Percentiles rank a stretch among this genome's conserved stretches.
Conservation (phyloP, 2,888 invertebrate genomes). For the Branchellion lobata region DNA sequence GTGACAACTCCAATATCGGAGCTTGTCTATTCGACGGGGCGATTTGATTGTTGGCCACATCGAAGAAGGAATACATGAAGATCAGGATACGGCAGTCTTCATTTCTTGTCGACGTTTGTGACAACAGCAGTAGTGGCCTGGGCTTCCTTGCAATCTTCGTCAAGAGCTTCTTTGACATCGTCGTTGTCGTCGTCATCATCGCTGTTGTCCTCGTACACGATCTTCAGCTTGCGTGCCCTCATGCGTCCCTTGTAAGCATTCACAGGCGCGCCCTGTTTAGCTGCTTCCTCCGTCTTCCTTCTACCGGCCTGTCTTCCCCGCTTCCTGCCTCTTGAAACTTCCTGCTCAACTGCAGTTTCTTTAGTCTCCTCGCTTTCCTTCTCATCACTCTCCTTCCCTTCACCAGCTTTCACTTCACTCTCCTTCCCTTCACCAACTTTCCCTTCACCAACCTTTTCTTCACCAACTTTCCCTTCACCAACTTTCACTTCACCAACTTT, state of each 20-base stretch:
- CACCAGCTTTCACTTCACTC: neutral
- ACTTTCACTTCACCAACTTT: neutral
- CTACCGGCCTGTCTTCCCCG: neutral
- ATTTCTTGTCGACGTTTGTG: too few species aligned
- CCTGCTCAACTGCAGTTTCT: too few species aligned
- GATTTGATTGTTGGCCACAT: too few species aligned
- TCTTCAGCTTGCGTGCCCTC: neutral
- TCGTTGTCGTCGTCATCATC: constrained; percentile 8
- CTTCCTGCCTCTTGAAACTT: neutral
- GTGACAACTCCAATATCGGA: too few species aligned
- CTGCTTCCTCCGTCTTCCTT: neutral
- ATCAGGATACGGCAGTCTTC: too few species aligned
- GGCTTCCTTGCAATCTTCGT: too few species aligned
- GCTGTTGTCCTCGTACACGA: neutral
- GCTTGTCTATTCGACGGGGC: too few species aligned
- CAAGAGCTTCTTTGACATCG: too few species aligned
- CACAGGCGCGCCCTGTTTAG: neutral
- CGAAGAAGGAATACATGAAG: too few species aligned
- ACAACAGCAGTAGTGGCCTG: too few species aligned
- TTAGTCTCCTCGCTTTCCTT: neutral
- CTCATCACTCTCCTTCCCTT: neutral
- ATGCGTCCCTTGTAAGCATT: neutral
- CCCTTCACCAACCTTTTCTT: neutral
- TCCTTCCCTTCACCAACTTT: neutral
- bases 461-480: neutral